These are phyloP conservation scores for Pogonophryne albipinna DNA, from an alignment of 2,797 vertebrate genomes.

Conservation along the genomic window DNA sequence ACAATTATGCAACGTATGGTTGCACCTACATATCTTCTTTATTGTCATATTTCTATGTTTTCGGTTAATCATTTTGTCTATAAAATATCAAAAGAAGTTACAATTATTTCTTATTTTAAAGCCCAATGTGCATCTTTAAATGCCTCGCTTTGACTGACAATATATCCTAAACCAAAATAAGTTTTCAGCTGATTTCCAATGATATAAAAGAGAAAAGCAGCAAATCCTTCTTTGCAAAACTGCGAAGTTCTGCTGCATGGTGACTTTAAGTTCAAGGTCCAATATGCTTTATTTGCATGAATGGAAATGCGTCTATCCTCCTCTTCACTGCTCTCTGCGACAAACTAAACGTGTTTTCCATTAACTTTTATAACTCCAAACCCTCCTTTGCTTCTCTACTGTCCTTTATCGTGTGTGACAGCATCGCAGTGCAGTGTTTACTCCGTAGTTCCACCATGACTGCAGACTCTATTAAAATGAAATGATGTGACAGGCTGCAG, in stretches of 20 bases:
- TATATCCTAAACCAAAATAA: not conserved
- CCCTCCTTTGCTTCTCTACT: not conserved
- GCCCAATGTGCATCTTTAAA: not conserved
- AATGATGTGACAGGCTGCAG: slow-evolving; percentile 39
- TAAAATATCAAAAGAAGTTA: not conserved
- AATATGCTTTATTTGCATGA: not conserved
- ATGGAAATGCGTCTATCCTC: not conserved
- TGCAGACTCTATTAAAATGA: slow-evolving; percentile 47
- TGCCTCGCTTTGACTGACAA: not conserved
- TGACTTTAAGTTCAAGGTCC: not conserved
- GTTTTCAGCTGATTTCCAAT: not conserved
- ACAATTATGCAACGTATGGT: not conserved
- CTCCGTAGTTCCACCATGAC: slow-evolving; percentile 10
- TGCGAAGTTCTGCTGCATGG: not conserved
- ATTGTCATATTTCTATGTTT: not conserved
- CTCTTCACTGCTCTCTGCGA: not conserved
- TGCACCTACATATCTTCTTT: not conserved
- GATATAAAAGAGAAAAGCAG: not conserved
- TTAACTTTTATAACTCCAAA: not conserved
- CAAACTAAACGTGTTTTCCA: not conserved
- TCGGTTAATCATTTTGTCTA: not conserved
- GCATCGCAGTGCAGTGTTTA: not conserved
- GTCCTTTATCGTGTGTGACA: not conserved
- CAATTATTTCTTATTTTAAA: accelerated
- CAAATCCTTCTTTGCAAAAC: not conserved